Evolutionary conservation across 2,797 vertebrate genomes (phyloP).

Genomic region (Bryconaethiops microstoma): DNA sequence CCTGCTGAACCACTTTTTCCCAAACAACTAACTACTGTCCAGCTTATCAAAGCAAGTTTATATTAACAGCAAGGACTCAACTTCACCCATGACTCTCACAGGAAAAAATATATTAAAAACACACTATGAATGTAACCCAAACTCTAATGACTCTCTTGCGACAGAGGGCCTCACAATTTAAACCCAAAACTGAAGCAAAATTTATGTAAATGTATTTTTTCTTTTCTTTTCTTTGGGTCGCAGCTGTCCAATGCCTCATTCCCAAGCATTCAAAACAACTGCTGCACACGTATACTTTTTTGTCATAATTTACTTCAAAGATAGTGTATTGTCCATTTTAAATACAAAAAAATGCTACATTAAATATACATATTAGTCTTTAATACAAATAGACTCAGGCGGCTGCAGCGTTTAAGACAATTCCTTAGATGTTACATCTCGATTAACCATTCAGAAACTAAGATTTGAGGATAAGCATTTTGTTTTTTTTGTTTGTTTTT

Average conservation of each 20-base stretch:
- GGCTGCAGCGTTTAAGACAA: slow-evolving; percentile 90
- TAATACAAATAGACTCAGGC: slow-evolving; percentile 94
- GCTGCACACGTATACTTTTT: slow-evolving; percentile 87
- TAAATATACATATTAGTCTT: slow-evolving; percentile 99
- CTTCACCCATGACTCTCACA: background rate
- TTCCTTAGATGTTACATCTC: slow-evolving; percentile 81
- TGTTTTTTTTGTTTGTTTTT: slow-evolving; percentile 41
- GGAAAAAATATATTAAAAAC: background rate
- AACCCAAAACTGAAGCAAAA: background rate
- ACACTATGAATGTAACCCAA: background rate
- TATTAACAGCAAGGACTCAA: background rate
- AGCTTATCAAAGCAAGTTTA: background rate
- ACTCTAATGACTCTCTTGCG: slow-evolving; percentile 3
- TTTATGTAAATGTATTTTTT: slow-evolving; percentile 1
- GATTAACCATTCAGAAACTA: slow-evolving; percentile 88
- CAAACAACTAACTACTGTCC: slow-evolving; percentile 7
- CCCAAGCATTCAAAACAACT: slow-evolving; percentile 81
- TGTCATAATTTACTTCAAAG: slow-evolving; percentile 99
- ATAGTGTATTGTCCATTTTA: slow-evolving; percentile 98
- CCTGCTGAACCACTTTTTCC: slow-evolving; percentile 51
- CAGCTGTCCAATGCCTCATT: slow-evolving; percentile 45
- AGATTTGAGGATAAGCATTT: slow-evolving; percentile 81
- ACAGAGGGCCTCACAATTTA: slow-evolving; percentile 1
- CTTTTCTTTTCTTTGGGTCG: background rate
- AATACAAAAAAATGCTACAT: slow-evolving; percentile 99